Evolutionary conservation across 1,140 invertebrate genomes (phyloP), one percentile per base, ranked within the genome.

Genomic region (Bombus confusus): DNA sequence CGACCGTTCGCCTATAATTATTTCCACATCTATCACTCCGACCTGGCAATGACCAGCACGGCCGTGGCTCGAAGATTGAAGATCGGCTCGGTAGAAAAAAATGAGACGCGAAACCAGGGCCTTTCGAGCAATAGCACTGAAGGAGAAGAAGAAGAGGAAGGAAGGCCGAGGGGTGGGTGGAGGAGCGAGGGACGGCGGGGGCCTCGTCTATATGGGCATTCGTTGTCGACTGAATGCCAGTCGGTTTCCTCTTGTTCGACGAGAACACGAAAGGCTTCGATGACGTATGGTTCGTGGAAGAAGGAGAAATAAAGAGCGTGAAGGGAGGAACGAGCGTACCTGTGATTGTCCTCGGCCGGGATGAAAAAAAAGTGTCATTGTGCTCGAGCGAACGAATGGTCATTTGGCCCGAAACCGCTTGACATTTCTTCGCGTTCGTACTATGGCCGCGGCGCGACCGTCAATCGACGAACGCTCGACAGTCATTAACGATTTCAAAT

Each of bases 11-110:
- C 93, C 94, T 94, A 95, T 95, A 95, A 95, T 95, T 95, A 95
- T 95, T 95, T 95, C 91, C 93, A 95, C 94, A 95, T 95, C 94
- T 94, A 95, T 95, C 94, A 95, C 88, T 88, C 86, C 62, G 83
- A 86, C 78, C 85, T 83, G 90, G 90, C 90, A 91, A 90, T 91
- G 87, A 90, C 84, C 85, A 83, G 84, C 89, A 86, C 82, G 89
- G 87, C 85, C 79, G 87, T 83, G 90, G 64, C 88, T 83, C 91
- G 91, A 92, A 94, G 93, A 94, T 94, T 94, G 91, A 94, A 93
- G 92, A 94, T 94, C 90, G 93, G 87, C 86, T 88, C 88, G 74
- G 80, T 83, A 79, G 87, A 92, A 91, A 91, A 90, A 91, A 92
- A 91, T 90, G 87, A 92, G 91, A 93, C 90, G 92, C 90, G 91